These are phyloP conservation scores for Scophthalmus maximus DNA, from an alignment of 2,113 vertebrate genomes.

Conservation along the genomic window DNA sequence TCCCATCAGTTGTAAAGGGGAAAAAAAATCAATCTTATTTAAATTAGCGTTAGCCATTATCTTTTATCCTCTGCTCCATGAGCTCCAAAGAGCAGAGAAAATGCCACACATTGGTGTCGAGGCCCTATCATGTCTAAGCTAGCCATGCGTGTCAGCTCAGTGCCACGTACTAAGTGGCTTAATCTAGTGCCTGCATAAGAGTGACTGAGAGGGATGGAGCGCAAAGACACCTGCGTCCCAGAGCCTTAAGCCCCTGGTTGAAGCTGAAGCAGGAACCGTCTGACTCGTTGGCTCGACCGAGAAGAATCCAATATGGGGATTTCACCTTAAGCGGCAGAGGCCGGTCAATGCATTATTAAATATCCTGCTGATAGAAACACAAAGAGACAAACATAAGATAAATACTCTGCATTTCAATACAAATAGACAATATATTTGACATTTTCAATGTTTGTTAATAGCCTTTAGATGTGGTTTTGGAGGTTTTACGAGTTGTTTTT, in stretches of 20 bases:
- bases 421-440: too few species aligned
- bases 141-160: conserved; percentile 62
- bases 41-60: conserved; percentile 32
- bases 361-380: not conserved
- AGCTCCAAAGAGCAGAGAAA: conserved; percentile 28
- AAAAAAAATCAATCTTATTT: conserved; percentile 29
- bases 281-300: conserved; percentile 33
- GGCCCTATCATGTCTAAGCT: conserved; percentile 43
- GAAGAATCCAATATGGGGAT: conserved; percentile 63
- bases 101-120: conserved; percentile 35
- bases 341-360: conserved; percentile 14
- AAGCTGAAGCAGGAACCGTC: conserved; percentile 39
- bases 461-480: not conserved
- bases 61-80: conserved; percentile 5
- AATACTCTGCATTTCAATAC: not conserved
- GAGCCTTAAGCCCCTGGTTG: conserved; percentile 58
- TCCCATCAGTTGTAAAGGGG: conserved; percentile 1
- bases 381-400: not conserved
- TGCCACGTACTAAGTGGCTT: conserved; percentile 56
- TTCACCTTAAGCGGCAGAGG: conserved; percentile 25
- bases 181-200: conserved; percentile 63
- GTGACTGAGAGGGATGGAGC: conserved; percentile 56
- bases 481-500: not conserved
- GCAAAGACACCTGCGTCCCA: conserved; percentile 65
- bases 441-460: not conserved